phyloP scores from a whole-genome alignment of 2,797 vertebrate species.

The Cephalopachus bancanus region DNA sequence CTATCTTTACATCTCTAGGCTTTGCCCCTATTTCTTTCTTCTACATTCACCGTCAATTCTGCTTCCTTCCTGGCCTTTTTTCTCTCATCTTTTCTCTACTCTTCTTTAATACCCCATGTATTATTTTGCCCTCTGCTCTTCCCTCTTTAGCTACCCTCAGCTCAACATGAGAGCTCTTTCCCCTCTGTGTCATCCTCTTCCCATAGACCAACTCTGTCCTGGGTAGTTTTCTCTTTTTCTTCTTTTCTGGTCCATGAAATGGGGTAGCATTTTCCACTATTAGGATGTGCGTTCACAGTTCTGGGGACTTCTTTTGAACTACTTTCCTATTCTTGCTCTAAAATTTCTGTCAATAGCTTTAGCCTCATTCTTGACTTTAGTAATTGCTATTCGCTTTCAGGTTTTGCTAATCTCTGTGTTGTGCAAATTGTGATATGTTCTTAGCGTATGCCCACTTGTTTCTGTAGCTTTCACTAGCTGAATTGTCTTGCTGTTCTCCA shows the following conservation, averaged over 20 bases:
- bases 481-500: constrained; percentile 24
- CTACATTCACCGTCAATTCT: not conserved
- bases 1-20: not conserved
- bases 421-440: constrained; percentile 5
- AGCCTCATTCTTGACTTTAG: constrained; percentile 47
- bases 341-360: not conserved
- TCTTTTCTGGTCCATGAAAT: not conserved
- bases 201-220: not conserved
- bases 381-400: constrained; percentile 51
- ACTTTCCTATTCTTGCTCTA: not conserved
- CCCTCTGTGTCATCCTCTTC: not conserved
- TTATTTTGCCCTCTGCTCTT: not conserved
- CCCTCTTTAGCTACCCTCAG: not conserved
- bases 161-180: not conserved
- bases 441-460: constrained; percentile 35
- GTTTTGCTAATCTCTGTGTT: not conserved
- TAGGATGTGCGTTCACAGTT: not conserved
- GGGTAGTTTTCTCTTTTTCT: not conserved
- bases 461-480: constrained; percentile 19
- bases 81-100: not conserved
- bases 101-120: not conserved
- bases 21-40: not conserved
- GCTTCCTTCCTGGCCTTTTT: not conserved
- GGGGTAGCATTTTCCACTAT: not conserved
- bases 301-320: not conserved